Conservation (phyloP, 2,113 vertebrate genomes). For the Neodontobutis hainanensis region DNA sequence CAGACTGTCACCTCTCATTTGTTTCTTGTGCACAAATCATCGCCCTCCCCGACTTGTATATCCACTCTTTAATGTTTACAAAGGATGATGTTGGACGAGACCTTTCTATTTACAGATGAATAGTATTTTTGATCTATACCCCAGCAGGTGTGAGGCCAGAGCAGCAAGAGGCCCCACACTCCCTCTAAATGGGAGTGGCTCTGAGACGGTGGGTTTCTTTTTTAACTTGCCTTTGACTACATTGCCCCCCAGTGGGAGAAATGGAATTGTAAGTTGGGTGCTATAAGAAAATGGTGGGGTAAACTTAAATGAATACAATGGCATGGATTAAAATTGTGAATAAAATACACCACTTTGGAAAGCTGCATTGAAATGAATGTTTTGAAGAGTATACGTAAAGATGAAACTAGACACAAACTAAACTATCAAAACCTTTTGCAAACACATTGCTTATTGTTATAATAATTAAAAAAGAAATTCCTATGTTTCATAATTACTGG, state of each 20-base stretch:
- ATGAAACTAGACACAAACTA: too few relatives aligned
- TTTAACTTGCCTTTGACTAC: conserved; percentile 21
- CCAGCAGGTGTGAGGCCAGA: conserved; percentile 11
- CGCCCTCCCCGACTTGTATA: not conserved
- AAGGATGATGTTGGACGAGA: not conserved
- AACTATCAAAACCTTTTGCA: too few relatives aligned
- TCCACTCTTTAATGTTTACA: not conserved
- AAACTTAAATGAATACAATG: conserved; percentile 1
- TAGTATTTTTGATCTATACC: not conserved
- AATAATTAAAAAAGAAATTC: too few relatives aligned
- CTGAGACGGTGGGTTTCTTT: not conserved
- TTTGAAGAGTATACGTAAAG: not conserved
- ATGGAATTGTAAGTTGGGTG: not conserved
- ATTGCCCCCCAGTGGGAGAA: conserved; percentile 48
- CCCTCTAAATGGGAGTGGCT: conserved; percentile 60
- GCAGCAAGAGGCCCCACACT: conserved; percentile 5
- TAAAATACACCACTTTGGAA: too few relatives aligned
- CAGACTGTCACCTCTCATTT: conserved; percentile 26
- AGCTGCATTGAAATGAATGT: conserved; percentile 6
- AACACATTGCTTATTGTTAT: too few relatives aligned
- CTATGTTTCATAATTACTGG: too few relatives aligned
- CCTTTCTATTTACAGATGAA: not conserved
- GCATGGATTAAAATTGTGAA: too few relatives aligned
- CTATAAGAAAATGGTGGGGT: not conserved
- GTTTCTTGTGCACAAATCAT: not conserved